Evolutionary conservation across 2,888 invertebrate species (phyloP), one percentile per base, ranked within the genome.

Genomic region (Agrotis ipsilon): DNA sequence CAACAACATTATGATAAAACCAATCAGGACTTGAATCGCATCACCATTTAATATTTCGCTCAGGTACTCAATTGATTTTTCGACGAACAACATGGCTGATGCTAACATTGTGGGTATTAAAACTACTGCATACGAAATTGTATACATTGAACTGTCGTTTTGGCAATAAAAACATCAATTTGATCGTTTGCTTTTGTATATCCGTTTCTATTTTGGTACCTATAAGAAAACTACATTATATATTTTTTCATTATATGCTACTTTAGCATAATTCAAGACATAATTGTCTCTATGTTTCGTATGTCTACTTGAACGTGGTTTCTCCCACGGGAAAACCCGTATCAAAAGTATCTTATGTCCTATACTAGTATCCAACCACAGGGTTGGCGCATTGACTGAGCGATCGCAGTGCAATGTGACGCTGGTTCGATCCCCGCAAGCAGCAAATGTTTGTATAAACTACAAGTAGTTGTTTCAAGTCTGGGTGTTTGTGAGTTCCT

Each of bases 61-160:
- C 81, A 69, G 43, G 60, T 27, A 60, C 21, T 24, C 60, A 2
- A 64, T 76, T 76, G 63, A 57, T 67, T 75, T 81, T 75, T 45
- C 55, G 65, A 49, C 48, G 63, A 63, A 66, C 43, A 55, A 60
- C 62, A 49, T 60, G 45, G n/a, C 55, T 45, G 58, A 43, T 48
- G 7, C 14, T 52, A 43, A 45, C 48, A 63, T 48, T 45, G 55
- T 62, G 13, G 19, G 45, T 59, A 46, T 64, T 32, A 2, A 63
- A 62, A 21, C 51, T 60, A 19, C 49, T 80, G 64, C 62, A 64
- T 65, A 55, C 77, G 24, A 27, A 66, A 57, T 70, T 13, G 14
- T 27, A 45, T 46, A n/a, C n/a, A 27, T 66, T 21, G n/a, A 21
- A 45, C 21, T 27, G 61, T 57, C 11, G 78, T 43, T 77, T 51